Evolutionary conservation across 2,797 vertebrate species (phyloP), one percentile per base, ranked within the genome.

Genomic region (Echeneis naucrates): DNA sequence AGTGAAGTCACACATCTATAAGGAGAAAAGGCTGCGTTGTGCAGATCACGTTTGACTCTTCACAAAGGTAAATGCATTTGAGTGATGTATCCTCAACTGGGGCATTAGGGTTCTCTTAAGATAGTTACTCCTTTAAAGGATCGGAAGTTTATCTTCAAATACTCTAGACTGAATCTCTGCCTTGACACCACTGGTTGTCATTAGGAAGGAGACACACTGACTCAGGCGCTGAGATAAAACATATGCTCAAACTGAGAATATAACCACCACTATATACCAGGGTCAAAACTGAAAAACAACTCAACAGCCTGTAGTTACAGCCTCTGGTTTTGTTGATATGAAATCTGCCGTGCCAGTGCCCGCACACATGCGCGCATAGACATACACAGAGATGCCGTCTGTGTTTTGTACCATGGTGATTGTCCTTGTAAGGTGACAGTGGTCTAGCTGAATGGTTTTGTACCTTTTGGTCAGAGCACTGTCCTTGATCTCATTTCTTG

Each of bases 381-480:
- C 35, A 37, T 57, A 38, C 7, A 40, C 65, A 44, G 40, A 19
- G 40, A 4, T 17, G 33, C 19, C 0, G 13, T 52, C 58, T 72
- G 52, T 66, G 58, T 42, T 63, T 45, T 53, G 23, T 72, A 62
- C 45, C 77, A 75, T 54, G 58, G 30, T 45, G 30, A 52, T 32
- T 83, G 62, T 27, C 83, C 80, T 85, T 87, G 75, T 85, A 85
- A 58, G 73, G 85, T 76, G 60, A 66, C 44, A 8, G 60, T 52
- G 30, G 58, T 7, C 44, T 7, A n/a, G 24, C 63, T 53, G 19
- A 75, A 59, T 27, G 30, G 40, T 57, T 77, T 70, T 71, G 61
- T 77, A 68, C 69, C 9, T 55, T 59, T 61, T 47, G 24, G 35
- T 66, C 21, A 42, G 27, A 3, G 19, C 9, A 38, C 33, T 23